phyloP scores from a whole-genome alignment of 1,140 invertebrate species.

The Zeugodacus cucurbitae region DNA sequence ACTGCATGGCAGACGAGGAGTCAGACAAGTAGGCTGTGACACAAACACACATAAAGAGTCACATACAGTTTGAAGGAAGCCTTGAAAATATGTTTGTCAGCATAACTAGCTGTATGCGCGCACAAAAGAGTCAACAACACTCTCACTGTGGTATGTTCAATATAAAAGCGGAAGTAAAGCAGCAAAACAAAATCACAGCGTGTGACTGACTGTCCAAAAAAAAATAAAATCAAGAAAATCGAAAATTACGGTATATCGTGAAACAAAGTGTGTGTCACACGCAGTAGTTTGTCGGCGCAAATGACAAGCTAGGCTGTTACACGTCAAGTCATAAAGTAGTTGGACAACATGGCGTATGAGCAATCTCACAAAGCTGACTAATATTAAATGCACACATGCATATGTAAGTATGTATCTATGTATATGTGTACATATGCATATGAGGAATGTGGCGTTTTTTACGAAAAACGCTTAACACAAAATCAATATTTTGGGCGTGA shows the following conservation, averaged over 20 bases:
- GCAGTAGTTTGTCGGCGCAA: not conserved
- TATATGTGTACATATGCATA: not conserved
- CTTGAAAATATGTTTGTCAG: not conserved
- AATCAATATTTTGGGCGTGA: not conserved
- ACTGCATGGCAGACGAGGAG: not conserved
- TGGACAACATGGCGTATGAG: not conserved
- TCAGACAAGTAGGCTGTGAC: not conserved
- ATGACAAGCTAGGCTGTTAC: not conserved
- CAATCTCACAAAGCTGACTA: not conserved
- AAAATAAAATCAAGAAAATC: no score
- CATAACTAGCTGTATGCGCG: no score
- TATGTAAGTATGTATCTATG: not conserved
- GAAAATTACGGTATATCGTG: no score
- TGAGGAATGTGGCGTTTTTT: not conserved
- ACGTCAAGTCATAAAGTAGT: not conserved
- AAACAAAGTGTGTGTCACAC: not conserved
- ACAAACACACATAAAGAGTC: not conserved
- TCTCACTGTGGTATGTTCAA: not conserved
- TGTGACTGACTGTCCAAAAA: not conserved
- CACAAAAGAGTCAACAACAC: no score
- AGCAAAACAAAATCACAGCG: not conserved
- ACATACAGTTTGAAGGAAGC: no score
- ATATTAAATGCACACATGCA: not conserved
- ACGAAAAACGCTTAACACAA: not conserved
- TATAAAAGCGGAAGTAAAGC: not conserved